Conservation (phyloP, 2,797 vertebrate genomes). For the Phrynocephalus forsythii region DNA sequence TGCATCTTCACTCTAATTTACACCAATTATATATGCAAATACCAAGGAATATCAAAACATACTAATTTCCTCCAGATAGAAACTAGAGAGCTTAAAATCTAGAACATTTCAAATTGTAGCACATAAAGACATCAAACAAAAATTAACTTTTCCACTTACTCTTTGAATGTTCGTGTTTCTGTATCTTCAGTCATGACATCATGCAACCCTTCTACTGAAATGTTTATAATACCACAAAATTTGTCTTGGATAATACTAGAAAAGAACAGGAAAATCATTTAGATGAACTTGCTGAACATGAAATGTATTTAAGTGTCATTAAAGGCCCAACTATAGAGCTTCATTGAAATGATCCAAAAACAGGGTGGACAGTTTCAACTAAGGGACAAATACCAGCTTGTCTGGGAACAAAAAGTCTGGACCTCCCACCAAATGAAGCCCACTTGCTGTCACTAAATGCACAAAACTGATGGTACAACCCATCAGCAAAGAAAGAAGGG, state of each 20-base stretch:
- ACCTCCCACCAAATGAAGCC: too few species aligned
- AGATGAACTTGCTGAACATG: slow-evolving; percentile 52
- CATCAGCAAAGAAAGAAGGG: too few species aligned
- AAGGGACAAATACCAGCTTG: too few species aligned
- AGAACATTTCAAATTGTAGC: neutral
- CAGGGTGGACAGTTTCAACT: too few species aligned
- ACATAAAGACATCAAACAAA: neutral
- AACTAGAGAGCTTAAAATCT: neutral
- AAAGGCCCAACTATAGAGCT: slow-evolving; percentile 22
- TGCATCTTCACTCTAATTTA: neutral
- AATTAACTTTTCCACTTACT: slow-evolving; percentile 83
- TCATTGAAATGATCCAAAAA: slow-evolving; percentile 22
- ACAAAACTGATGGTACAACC: too few species aligned
- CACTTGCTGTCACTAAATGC: too few species aligned
- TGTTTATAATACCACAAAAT: slow-evolving; percentile 96
- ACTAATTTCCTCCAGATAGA: neutral
- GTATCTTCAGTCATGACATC: slow-evolving; percentile 97
- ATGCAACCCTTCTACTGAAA: slow-evolving; percentile 94
- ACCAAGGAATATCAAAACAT: slow-evolving; percentile 8
- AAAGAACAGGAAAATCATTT: slow-evolving; percentile 68
- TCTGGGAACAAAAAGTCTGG: too few species aligned
- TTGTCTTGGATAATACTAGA: slow-evolving; percentile 94
- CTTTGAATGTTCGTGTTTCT: slow-evolving; percentile 92
- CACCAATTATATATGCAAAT: neutral
- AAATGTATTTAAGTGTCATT: slow-evolving; percentile 26